phyloP scores from a whole-genome alignment of 1,140 invertebrate species.

The Bombyx mandarina region DNA sequence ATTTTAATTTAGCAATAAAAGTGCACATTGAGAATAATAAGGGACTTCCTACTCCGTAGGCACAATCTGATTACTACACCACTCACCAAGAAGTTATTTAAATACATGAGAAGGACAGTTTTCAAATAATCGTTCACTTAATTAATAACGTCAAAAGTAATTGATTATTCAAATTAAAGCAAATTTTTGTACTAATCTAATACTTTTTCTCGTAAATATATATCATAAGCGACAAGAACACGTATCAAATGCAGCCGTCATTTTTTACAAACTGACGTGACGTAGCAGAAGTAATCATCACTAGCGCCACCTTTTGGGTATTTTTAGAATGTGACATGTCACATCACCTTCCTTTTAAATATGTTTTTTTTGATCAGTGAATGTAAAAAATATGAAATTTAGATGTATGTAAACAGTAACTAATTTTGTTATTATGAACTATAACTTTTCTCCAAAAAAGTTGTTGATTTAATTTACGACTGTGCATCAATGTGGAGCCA shows the following conservation, averaged over 20 bases:
- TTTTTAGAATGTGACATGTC: slow-evolving; percentile 40
- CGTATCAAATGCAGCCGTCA: slow-evolving; percentile 73
- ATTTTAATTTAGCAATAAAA: too few species aligned
- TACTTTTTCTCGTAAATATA: slow-evolving; percentile 66
- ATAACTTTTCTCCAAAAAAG: not conserved
- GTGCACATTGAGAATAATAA: slow-evolving; percentile 1
- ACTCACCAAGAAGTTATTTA: slow-evolving; percentile 59
- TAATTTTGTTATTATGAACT: not conserved
- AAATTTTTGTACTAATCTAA: slow-evolving; percentile 52
- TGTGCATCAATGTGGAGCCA: slow-evolving; percentile 67
- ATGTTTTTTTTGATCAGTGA: slow-evolving; percentile 6
- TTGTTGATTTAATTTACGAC: slow-evolving; percentile 30
- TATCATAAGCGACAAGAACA: slow-evolving; percentile 73
- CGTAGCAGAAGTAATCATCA: slow-evolving; percentile 39
- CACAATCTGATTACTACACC: slow-evolving; percentile 45
- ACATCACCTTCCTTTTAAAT: slow-evolving; percentile 43
- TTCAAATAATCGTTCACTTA: slow-evolving; percentile 48
- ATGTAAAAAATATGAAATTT: slow-evolving; percentile 5
- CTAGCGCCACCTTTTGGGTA: slow-evolving; percentile 52
- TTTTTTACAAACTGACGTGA: slow-evolving; percentile 69
- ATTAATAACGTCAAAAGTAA: slow-evolving; percentile 34
- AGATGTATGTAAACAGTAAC: not conserved
- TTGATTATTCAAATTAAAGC: slow-evolving; percentile 31
- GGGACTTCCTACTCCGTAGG: slow-evolving; percentile 50
- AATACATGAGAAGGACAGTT: slow-evolving; percentile 57